phyloP scores from a whole-genome alignment of 2,888 invertebrate genomes.

The Phytoseiulus persimilis region DNA sequence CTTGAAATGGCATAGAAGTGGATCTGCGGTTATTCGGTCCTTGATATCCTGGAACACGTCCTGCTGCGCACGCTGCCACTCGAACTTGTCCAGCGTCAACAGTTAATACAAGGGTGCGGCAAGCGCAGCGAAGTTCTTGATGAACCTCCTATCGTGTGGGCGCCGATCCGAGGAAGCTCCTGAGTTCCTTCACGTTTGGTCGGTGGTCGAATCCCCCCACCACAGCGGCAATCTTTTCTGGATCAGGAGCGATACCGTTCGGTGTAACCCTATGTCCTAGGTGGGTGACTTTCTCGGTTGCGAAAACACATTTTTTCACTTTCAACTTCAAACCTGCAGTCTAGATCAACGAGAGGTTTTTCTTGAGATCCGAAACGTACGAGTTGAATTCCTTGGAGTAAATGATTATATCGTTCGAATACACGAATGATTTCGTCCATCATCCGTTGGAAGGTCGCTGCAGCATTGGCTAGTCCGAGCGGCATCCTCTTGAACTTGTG shows the following conservation, averaged over 20 bases:
- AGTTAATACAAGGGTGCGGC: too few relatives aligned
- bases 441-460: constrained; percentile 45
- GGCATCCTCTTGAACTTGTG: too few relatives aligned
- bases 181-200: constrained; percentile 37
- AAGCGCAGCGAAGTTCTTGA: too few relatives aligned
- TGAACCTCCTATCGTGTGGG: too few relatives aligned
- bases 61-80: too few relatives aligned
- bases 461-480: constrained; percentile 46
- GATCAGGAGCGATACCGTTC: too few relatives aligned
- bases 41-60: too few relatives aligned
- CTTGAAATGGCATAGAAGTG: too few relatives aligned
- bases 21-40: too few relatives aligned
- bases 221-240: constrained; percentile 40
- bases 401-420: constrained; percentile 46
- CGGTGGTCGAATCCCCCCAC: constrained; percentile 42
- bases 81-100: too few relatives aligned
- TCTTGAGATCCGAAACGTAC: constrained; percentile 41
- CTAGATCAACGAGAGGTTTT: too few relatives aligned
- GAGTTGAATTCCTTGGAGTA: constrained; percentile 43
- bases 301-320: constrained; percentile 45
- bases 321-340: constrained; percentile 45
- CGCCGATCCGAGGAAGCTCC: too few relatives aligned
- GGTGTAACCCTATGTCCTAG: constrained; percentile 42
- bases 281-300: constrained; percentile 40
- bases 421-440: constrained; percentile 46